Evolutionary conservation across 64 coral and sea anemone genomes (phyloP).

Genomic region (Trachythela sp.): DNA sequence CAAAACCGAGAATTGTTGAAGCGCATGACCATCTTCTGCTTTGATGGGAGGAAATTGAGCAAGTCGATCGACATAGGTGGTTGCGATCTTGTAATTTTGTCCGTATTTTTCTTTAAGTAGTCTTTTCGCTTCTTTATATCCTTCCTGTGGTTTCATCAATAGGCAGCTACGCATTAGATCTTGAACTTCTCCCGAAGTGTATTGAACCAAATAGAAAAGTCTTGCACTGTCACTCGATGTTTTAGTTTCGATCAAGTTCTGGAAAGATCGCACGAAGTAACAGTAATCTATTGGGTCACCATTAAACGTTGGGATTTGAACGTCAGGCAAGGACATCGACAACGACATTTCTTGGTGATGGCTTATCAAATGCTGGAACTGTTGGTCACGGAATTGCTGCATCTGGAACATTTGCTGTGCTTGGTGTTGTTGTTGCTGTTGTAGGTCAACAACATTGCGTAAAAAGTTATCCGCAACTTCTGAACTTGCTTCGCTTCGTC

Average conservation of each 20-base stretch:
- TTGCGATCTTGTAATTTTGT: slow-evolving; percentile 25
- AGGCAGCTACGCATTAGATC: slow-evolving; percentile 35
- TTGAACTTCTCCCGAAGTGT: slow-evolving; percentile 13
- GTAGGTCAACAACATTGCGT: slow-evolving; percentile 21
- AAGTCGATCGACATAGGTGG: slow-evolving; percentile 20
- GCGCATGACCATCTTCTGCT: slow-evolving; percentile 22
- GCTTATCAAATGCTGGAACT: slow-evolving; percentile 5
- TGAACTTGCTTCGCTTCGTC: not conserved
- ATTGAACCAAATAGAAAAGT: not conserved
- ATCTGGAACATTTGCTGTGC: not conserved
- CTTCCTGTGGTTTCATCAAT: slow-evolving; percentile 22
- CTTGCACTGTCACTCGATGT: not conserved
- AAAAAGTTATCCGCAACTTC: slow-evolving; percentile 6
- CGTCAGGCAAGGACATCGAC: not conserved
- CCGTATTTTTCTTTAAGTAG: slow-evolving; percentile 28
- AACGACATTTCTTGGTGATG: not conserved
- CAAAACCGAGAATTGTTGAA: slow-evolving; percentile 22
- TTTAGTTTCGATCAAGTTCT: slow-evolving; percentile 6
- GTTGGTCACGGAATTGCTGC: slow-evolving; percentile 12
- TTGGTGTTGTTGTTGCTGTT: slow-evolving; percentile 21
- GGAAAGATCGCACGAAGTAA: not conserved
- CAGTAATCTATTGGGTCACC: not conserved
- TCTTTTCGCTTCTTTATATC: not conserved
- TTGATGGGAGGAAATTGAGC: not conserved
- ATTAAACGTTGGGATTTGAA: not conserved